Base-by-base conservation (phyloP, 2,113 vertebrate species). In the Apeltes quadracus region DNA sequence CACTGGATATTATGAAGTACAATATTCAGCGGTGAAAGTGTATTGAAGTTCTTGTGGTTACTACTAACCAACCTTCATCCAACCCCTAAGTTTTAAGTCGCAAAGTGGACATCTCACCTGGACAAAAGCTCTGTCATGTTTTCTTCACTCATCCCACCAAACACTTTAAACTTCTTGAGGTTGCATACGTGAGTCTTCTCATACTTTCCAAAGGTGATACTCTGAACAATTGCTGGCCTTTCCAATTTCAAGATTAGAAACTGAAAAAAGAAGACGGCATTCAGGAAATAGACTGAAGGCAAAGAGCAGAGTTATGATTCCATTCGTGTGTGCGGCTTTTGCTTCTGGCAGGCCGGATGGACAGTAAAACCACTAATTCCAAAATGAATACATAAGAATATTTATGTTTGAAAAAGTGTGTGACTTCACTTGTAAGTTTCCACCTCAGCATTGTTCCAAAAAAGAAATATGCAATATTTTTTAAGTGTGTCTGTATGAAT, bases 111-210 rank as follows among this genome's bases (percentile, higher is more conserved):
- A 22, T 48, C 87, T 88, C 63, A 98, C 98, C 98, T 99, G 85
- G 98, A 98, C 81, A 99, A 91, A 8, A 99, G 94, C 76, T 99
- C 97, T 7, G 97, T 99, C 97, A 99, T 98, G 92, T 99, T 99
- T 88, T 99, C 97, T 90, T 99, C 98, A 76, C 97, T 98, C 98
- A 99, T 99, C 38, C 98, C 98, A 83, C 98, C 98, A 78, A 99
- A 99, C 83, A 99, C 96, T 91, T 99, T 99, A 86, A 99, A 99
- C 87, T 99, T 99, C 93, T 99, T 99, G 85, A 99, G 94, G 93
- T 99, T 99, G 92, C 98, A 99, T 67, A 99, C 98, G 3, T 99
- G 98, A 0, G 98, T 99, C 91, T 99, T 99, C 88, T 99, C 98
- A 4, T 99, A 99, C 90, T 99, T 99, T 75, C 98, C 98, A 85